Conservation (phyloP, 35 echinoderm and acorn worm genomes). For the Patiria miniata region DNA sequence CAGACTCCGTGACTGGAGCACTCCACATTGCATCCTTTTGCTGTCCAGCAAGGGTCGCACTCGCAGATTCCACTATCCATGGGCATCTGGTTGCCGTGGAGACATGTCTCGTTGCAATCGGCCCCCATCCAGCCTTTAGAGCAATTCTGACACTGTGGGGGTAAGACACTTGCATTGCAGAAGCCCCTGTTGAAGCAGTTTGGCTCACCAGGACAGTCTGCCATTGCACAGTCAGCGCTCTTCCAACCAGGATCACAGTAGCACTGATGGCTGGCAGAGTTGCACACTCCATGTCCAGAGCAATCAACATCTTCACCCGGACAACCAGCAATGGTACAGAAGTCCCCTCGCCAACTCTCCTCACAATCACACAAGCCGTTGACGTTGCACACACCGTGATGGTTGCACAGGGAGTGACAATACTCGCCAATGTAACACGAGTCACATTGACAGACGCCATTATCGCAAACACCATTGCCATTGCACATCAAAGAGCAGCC, state of each 20-base stretch:
- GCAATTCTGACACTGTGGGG: conserved; percentile 77
- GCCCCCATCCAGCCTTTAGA: conserved; percentile 73
- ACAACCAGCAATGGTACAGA: conserved; percentile 74
- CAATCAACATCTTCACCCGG: conserved; percentile 70
- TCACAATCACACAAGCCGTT: conserved; percentile 64
- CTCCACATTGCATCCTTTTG: conserved; percentile 66
- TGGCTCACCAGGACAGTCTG: conserved; percentile 87
- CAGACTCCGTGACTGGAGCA: conserved; percentile 79
- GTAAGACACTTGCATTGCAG: conserved; percentile 51
- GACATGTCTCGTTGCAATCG: conserved; percentile 74
- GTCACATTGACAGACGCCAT: conserved; percentile 70
- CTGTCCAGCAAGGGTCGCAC: conserved; percentile 90
- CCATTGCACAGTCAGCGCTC: conserved; percentile 55
- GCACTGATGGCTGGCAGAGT: conserved; percentile 72
- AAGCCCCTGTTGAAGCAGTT: conserved; percentile 69
- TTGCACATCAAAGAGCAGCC: conserved; percentile 63
- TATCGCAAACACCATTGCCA: conserved; percentile 60
- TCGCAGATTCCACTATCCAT: conserved; percentile 60
- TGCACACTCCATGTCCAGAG: conserved; percentile 88
- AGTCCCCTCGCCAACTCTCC: conserved; percentile 65
- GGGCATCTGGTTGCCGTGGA: conserved; percentile 61
- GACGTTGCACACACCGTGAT: conserved; percentile 52
- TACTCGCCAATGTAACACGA: conserved; percentile 68
- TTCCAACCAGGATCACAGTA: conserved; percentile 81
- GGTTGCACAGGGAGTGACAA: conserved; percentile 74